Evolutionary conservation across 2,888 invertebrate genomes (phyloP), one percentile per base, ranked within the genome.

Genomic region (Aricia artaxerxes): DNA sequence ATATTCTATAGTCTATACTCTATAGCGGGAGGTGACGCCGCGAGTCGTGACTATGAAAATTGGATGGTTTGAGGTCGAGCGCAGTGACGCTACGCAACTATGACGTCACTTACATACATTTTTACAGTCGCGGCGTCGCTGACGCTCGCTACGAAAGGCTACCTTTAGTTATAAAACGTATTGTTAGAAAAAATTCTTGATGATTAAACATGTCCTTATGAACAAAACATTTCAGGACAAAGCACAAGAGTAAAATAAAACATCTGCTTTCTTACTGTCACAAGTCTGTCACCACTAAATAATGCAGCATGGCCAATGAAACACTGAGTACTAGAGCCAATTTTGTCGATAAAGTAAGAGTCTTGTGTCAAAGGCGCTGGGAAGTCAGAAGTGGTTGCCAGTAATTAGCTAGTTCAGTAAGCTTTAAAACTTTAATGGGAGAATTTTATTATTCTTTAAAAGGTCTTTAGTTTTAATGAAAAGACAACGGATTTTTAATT

Each of bases 261-360:
- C 16, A 57, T 57, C 16, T 57, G 57, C 16, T 4, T 49, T 49
- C 9, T 44, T 57, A 57, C 57, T 57, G 24, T 61, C n/a, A n/a
- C 3, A 16, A 24, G 49, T 49, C 16, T 64, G 24, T 64, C 64
- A 6, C 31, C 64, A 11, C 69, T 35, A 13, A 69, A 69, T 31
- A 69, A 31, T 9, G 31, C 9, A 64, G 11, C 13, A 69, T 69
- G 11, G 13, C 35, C 5, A 35, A 13, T 69, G 35, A 35, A 69
- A 13, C 4, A 69, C 69, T 69, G 11, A 35, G 69, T 35, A 69
- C 11, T 3, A 69, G 24, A 69, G 69, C 57, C 35, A 69, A 69
- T 69, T 69, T 69, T 69, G 35, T 69, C 69, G 69, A 69, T 69
- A 35, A 69, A 38, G 11, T 69, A 35, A 69, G 69, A 69, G 69